phyloP scores from a whole-genome alignment of 2,888 invertebrate genomes.

The Microchrysa polita region DNA sequence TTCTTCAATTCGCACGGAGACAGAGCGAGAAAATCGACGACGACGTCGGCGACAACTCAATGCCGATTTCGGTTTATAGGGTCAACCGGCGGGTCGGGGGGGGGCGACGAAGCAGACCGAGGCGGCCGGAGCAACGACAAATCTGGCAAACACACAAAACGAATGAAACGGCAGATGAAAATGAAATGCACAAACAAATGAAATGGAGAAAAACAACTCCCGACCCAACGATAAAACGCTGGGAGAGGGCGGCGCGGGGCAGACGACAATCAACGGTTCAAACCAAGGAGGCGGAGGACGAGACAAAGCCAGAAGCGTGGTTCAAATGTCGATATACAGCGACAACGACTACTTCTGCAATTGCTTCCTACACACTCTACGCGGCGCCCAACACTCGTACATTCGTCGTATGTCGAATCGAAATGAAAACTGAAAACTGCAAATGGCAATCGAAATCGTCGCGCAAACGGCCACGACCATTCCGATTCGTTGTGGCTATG shows the following conservation, averaged over 20 bases:
- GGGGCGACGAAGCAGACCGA: not conserved
- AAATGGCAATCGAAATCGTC: conserved; percentile 33
- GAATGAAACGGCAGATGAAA: conserved; percentile 41
- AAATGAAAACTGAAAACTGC: conserved; percentile 27
- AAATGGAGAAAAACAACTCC: conserved; percentile 37
- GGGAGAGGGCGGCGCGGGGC: not conserved
- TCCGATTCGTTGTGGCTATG: conserved; percentile 13
- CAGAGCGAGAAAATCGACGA: conserved; percentile 40
- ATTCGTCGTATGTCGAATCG: conserved; percentile 31
- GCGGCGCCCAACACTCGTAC: not conserved
- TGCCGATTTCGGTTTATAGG: not conserved
- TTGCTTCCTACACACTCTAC: not conserved
- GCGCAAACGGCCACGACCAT: conserved; percentile 34
- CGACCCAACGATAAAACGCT: not conserved
- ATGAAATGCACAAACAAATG: conserved; percentile 40
- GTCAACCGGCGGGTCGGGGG: not conserved
- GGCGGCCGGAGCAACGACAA: conserved; percentile 27
- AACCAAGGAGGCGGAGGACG: conserved; percentile 30
- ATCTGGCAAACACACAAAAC: conserved; percentile 33
- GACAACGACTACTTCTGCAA: not conserved
- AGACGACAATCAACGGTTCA: not conserved
- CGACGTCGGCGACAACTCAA: not conserved
- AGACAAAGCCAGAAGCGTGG: not conserved
- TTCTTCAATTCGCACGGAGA: conserved; percentile 38
- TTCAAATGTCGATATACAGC: not conserved